A percentile compares a stretch with the other conserved stretches of the same genome.
phyloP scores from a whole-genome alignment of 2,113 vertebrate species.

The Melanerpes aurifrons region DNA sequence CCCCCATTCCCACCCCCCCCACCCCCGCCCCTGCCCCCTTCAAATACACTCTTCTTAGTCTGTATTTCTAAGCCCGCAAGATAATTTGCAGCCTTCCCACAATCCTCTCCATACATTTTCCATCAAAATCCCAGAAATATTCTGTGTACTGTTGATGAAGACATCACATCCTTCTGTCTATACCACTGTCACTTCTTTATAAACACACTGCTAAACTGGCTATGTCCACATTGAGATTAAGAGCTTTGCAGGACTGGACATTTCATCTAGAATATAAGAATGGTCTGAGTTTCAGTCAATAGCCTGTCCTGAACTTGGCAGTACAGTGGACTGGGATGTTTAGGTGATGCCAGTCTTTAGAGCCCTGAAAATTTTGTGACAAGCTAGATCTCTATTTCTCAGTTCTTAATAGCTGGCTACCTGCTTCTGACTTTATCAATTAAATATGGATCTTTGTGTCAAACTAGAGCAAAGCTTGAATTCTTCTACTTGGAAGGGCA shows the following conservation, averaged over 20 bases:
- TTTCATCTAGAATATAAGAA: conserved; percentile 58
- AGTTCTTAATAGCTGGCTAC: background rate
- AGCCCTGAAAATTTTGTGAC: background rate
- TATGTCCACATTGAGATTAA: conserved; percentile 56
- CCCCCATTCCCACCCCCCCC: too few relatives aligned
- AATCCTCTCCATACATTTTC: background rate
- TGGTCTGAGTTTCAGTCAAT: conserved; percentile 27
- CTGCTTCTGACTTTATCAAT: background rate
- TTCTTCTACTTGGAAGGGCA: background rate
- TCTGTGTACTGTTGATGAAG: conserved; percentile 44
- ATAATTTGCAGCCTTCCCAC: background rate
- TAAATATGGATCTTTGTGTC: background rate
- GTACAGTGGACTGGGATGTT: background rate
- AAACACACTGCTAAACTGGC: conserved; percentile 3
- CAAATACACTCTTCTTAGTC: background rate
- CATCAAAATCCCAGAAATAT: background rate
- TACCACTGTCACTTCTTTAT: conserved; percentile 26
- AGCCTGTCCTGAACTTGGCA: conserved; percentile 5
- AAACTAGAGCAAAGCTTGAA: background rate
- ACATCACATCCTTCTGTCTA: conserved; percentile 39
- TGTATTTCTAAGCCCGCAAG: background rate
- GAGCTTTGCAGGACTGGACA: conserved; percentile 40
- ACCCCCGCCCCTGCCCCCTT: too few relatives aligned
- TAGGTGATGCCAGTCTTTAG: background rate
- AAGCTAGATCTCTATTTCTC: background rate